Evolutionary conservation across 1,140 invertebrate genomes (phyloP).

Genomic region (Akabosia matsudoensis): DNA sequence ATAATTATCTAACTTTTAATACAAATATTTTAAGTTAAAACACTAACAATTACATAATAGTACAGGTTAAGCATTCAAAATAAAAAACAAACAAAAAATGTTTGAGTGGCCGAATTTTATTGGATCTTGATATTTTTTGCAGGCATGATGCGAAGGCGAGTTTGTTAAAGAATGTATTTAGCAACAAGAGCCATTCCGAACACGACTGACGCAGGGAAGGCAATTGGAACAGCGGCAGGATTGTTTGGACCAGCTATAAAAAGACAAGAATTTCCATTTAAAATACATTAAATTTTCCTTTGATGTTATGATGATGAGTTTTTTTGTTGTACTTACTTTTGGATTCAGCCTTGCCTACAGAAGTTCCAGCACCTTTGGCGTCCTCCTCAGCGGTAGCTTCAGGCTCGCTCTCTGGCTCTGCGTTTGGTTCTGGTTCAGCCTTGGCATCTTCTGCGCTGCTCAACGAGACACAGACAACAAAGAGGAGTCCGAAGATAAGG

Average conservation of each 20-base stretch:
- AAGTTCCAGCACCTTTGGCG: slow-evolving; percentile 24
- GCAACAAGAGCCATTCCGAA: slow-evolving; percentile 6
- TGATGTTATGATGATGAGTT: not conserved
- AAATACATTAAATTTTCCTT: not conserved
- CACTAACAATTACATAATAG: too few species aligned
- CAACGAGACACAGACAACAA: slow-evolving; percentile 34
- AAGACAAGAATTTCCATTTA: not conserved
- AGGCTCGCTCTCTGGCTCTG: slow-evolving; percentile 33
- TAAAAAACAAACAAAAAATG: too few species aligned
- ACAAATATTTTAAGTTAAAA: too few species aligned
- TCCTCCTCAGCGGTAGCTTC: slow-evolving; percentile 27
- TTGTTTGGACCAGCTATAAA: slow-evolving; percentile 14
- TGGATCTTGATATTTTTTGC: too few species aligned
- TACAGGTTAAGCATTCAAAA: too few species aligned
- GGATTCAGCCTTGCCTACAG: slow-evolving; percentile 9
- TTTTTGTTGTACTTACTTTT: slow-evolving; percentile 6
- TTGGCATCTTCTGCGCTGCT: slow-evolving; percentile 25
- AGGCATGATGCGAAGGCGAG: too few species aligned
- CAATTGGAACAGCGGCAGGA: slow-evolving; percentile 10
- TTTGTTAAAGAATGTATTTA: slow-evolving; percentile 13
- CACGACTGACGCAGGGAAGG: slow-evolving; percentile 2
- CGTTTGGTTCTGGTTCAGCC: slow-evolving; percentile 31
- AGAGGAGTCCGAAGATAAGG: slow-evolving; percentile 39
- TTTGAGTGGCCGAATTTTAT: too few species aligned
- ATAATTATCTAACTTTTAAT: too few species aligned